These are phyloP conservation scores for Tridacna gigas DNA, from an alignment of 2,888 invertebrate species.

Conservation along the genomic window DNA sequence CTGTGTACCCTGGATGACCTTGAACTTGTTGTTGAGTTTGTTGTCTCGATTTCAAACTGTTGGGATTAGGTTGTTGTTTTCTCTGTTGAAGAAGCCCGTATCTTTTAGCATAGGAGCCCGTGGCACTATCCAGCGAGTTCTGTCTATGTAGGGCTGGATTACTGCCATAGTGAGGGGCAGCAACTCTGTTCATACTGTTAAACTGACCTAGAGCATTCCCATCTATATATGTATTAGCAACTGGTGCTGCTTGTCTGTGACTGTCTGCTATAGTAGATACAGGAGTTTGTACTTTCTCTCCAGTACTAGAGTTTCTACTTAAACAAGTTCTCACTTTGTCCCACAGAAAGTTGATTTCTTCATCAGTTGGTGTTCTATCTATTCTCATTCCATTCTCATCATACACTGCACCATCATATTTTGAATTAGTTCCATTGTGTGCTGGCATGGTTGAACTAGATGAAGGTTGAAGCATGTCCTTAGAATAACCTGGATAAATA, in stretches of 20 bases:
- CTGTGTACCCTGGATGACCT: conserved; percentile 57
- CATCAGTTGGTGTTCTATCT: conserved; percentile 84
- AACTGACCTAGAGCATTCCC: conserved; percentile 75
- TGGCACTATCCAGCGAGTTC: conserved; percentile 55
- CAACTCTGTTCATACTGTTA: conserved; percentile 63
- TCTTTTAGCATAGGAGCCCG: conserved; percentile 63
- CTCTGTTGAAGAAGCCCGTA: conserved; percentile 74
- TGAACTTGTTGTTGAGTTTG: conserved; percentile 30
- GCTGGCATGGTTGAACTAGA: conserved; percentile 49
- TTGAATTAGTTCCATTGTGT: conserved; percentile 48
- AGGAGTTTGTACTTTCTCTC: conserved; percentile 40
- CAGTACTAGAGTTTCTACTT: conserved; percentile 56
- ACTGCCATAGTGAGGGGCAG: conserved; percentile 35
- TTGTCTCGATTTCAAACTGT: conserved; percentile 62
- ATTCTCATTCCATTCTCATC: conserved; percentile 78
- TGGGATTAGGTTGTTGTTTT: conserved; percentile 68
- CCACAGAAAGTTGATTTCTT: conserved; percentile 84
- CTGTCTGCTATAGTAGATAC: conserved; percentile 31
- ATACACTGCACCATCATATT: conserved; percentile 67
- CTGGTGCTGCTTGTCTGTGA: conserved; percentile 69
- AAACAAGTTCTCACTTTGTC: conserved; percentile 83
- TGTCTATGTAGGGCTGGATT: conserved; percentile 47
- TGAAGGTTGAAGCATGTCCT: conserved; percentile 41
- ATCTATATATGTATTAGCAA: conserved; percentile 80
- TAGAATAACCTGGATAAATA: conserved; percentile 47